Conservation (phyloP, 2,888 invertebrate species). For the Drosophila koepferae region DNA sequence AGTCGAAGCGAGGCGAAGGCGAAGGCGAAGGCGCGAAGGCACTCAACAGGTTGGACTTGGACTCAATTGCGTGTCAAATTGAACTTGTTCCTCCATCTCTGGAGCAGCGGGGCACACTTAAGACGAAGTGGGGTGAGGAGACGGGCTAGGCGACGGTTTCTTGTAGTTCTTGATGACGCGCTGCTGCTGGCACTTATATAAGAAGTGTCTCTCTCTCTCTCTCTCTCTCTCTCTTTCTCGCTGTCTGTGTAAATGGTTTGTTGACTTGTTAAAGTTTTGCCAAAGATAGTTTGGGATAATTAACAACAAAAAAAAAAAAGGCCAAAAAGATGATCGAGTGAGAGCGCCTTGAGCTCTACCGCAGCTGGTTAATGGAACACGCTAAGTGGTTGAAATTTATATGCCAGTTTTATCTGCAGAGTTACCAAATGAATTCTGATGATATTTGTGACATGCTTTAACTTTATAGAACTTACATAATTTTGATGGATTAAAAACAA, state of each 20-base stretch:
- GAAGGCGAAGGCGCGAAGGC: neutral
- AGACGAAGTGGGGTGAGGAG: neutral
- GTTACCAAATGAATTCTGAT: neutral
- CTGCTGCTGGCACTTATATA: slow-evolving; percentile 24
- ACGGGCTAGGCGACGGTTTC: neutral
- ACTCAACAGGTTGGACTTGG: slow-evolving; percentile 65
- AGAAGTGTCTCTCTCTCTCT: slow-evolving; percentile 2
- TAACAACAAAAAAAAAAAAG: slow-evolving; percentile 38
- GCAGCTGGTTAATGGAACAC: slow-evolving; percentile 28
- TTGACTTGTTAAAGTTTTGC: slow-evolving; percentile 60
- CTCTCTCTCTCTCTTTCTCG: slow-evolving; percentile 19
- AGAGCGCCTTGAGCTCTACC: slow-evolving; percentile 33
- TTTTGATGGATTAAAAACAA: too few relatives aligned
- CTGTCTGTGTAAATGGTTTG: slow-evolving; percentile 58
- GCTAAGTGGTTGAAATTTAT: slow-evolving; percentile 15
- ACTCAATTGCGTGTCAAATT: slow-evolving; percentile 75
- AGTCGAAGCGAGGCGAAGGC: neutral
- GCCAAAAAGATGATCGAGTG: slow-evolving; percentile 17
- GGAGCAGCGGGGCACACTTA: neutral
- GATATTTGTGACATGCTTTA: neutral
- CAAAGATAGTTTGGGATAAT: slow-evolving; percentile 61
- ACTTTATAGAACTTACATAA: neutral
- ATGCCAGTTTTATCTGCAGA: neutral
- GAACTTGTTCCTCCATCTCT: slow-evolving; percentile 51
- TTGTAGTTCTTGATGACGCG: slow-evolving; percentile 45